These are phyloP conservation scores for Telmatherina bonti DNA, from an alignment of 2,797 vertebrate genomes.

Conservation along the genomic window DNA sequence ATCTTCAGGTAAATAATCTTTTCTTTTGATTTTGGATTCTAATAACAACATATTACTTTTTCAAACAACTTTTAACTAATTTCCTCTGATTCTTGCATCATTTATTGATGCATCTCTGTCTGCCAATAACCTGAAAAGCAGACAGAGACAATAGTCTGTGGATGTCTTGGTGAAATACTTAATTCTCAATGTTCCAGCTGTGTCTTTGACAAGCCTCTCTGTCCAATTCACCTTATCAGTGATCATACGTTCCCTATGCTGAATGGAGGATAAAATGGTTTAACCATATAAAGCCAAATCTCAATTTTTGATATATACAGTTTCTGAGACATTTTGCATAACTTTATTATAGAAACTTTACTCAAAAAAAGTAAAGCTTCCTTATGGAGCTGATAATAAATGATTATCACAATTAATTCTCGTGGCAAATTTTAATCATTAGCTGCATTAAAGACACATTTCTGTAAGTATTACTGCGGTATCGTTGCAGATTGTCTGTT, in stretches of 20 bases:
- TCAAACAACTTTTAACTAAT: not conserved
- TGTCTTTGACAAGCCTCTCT: not conserved
- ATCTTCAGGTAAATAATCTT: constrained; percentile 82
- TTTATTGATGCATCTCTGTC: not conserved
- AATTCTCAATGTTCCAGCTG: not conserved
- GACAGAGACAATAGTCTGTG: too few relatives aligned
- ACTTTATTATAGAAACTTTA: too few relatives aligned
- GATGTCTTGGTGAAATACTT: too few relatives aligned
- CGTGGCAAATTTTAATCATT: constrained; percentile 46
- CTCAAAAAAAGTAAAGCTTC: too few relatives aligned
- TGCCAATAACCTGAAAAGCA: not conserved
- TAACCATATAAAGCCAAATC: too few relatives aligned
- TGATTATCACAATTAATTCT: constrained; percentile 76
- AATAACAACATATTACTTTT: not conserved
- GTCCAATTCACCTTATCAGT: too few relatives aligned
- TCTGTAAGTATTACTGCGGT: constrained; percentile 62
- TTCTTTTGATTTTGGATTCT: not conserved
- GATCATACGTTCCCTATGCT: not conserved
- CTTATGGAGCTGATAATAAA: constrained; percentile 73
- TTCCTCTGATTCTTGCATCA: not conserved
- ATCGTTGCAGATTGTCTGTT: constrained; percentile 55
- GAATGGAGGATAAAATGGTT: not conserved
- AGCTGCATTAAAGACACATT: constrained; percentile 61
- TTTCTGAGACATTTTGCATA: too few relatives aligned
- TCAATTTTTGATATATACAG: too few relatives aligned